Evolutionary conservation across 2,113 vertebrate genomes (phyloP), one percentile per base, ranked within the genome.

Genomic region (Ptilonorhynchus violaceus): DNA sequence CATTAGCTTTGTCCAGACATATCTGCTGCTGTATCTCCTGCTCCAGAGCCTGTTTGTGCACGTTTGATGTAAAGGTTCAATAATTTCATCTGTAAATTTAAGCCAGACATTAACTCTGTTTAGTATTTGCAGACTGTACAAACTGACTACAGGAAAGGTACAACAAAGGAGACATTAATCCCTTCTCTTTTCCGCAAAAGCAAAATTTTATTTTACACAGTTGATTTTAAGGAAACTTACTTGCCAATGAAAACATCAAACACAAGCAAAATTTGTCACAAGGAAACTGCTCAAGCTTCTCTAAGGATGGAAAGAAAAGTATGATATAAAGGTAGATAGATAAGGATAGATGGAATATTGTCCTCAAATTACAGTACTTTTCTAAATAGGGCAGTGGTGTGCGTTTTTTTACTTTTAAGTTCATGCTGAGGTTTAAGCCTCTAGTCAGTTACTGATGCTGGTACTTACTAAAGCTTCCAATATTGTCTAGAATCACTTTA

Each of bases 61-160:
- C 99, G 99, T 94, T 99, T 99, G 98, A 99, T 99, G 97, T 99
- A 99, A 73, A 99, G 98, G 96, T 99, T 99, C 98, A 99, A 94
- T 96, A 99, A 98, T 98, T 99, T 99, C 98, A 99, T 99, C 99
- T 99, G 97, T 15, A 93, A 97, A 92, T 79, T 91, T 15, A 97
- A 98, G 69, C 28, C 87, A 96, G 82, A 97, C 91, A 91, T 85
- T 17, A 21, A 85, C 46, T 92, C 89, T 39, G 30, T 62, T 92
- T 88, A 96, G 79, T 84, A 74, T 55, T 31, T 73, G 55, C 31
- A 78, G 75, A 86, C 60, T 55, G 30, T 76, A 75, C 46, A 55
- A 39, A 15, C 39, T 56, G 33, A 28, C 60, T 56, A 76, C 35
- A 92, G 39, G 15, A 67, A 90, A 13, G 10, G 27, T 19, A 78